Conservation (phyloP, 2,113 vertebrate species). For the Megaceryle maxima region DNA sequence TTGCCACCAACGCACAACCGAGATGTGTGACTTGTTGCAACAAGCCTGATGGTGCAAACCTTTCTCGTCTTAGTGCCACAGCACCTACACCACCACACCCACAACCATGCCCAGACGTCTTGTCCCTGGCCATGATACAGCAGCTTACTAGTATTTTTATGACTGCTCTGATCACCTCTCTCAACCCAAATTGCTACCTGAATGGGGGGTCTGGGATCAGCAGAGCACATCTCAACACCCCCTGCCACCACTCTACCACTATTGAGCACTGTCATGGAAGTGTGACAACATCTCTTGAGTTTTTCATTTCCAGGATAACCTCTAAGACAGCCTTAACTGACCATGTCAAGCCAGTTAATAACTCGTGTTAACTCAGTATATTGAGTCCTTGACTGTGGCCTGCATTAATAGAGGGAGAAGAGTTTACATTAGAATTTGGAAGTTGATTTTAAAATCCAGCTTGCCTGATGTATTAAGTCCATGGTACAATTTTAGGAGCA, state of each 20-base stretch:
- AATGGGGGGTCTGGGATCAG: background rate
- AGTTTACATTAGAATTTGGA: background rate
- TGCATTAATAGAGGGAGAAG: background rate
- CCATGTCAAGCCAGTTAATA: background rate
- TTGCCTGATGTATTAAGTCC: background rate
- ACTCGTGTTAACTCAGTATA: background rate
- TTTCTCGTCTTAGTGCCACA: background rate
- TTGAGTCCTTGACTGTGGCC: background rate
- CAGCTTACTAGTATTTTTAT: background rate
- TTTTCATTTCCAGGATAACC: background rate
- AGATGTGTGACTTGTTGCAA: background rate
- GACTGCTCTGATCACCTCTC: background rate
- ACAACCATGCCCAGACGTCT: background rate
- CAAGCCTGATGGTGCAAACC: background rate
- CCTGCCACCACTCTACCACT: background rate
- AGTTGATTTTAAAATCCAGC: background rate
- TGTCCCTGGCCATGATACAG: background rate
- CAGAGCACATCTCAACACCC: background rate
- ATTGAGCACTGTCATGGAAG: background rate
- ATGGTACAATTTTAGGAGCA: background rate
- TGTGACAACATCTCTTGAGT: accelerated
- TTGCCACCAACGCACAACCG: background rate
- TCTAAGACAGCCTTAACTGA: background rate
- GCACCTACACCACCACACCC: background rate
- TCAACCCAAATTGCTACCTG: background rate